These are phyloP conservation scores for Tretioscincus oriximinensis DNA, from an alignment of 2,113 vertebrate genomes.

Conservation along the genomic window DNA sequence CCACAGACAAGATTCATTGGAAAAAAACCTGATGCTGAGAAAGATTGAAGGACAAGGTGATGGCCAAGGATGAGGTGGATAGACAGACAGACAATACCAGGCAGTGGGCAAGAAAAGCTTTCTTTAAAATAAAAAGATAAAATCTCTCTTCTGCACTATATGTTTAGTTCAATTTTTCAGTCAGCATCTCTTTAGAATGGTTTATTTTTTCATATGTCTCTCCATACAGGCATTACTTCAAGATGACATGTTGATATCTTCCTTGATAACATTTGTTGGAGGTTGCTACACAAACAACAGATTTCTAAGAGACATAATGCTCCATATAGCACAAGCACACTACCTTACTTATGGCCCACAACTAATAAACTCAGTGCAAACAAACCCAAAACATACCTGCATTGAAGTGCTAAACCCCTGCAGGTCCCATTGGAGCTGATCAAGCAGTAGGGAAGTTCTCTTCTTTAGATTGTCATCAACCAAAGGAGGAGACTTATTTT, in stretches of 20 bases:
- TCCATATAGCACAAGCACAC: not conserved
- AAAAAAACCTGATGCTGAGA: no score
- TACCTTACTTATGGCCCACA: not conserved
- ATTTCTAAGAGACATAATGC: slow-evolving; percentile 20
- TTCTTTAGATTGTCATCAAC: not conserved
- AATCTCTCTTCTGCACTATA: not conserved
- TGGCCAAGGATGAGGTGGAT: no score
- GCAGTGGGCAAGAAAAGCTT: not conserved
- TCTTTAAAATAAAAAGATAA: not conserved
- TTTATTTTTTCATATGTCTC: slow-evolving; percentile 6
- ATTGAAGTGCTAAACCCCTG: not conserved
- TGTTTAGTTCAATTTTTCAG: not conserved
- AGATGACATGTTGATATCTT: rapidly evolving
- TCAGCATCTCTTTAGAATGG: not conserved
- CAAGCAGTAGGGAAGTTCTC: not conserved
- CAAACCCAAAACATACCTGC: slow-evolving; percentile 15
- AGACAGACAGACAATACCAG: no score
- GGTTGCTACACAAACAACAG: slow-evolving; percentile 12
- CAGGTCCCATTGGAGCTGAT: not conserved
- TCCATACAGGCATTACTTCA: not conserved
- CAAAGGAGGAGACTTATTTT: not conserved
- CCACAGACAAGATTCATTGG: no score
- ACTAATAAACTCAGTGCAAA: not conserved
- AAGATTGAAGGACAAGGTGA: no score
- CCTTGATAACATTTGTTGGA: not conserved